Conservation (phyloP, 1,140 invertebrate genomes). For the Drosophila lacertosa region DNA sequence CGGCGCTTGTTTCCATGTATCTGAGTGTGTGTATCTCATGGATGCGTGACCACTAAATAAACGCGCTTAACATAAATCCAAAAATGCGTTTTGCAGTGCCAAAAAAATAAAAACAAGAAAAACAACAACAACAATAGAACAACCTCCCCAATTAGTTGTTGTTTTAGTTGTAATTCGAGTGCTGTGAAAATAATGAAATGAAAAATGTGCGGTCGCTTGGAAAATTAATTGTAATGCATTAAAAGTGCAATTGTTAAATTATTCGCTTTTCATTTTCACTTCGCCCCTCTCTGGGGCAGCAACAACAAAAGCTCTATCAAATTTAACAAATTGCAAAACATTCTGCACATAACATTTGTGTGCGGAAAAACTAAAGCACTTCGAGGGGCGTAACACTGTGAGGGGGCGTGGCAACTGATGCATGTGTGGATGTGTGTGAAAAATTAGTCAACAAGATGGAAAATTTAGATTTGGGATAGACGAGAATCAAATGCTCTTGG, state of each 20-base stretch:
- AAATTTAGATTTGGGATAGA: neutral
- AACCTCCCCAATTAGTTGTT: conserved; percentile 29
- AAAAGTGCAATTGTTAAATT: conserved; percentile 70
- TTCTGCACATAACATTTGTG: conserved; percentile 26
- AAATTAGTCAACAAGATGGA: conserved; percentile 9
- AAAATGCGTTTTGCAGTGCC: no score
- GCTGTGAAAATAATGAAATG: conserved; percentile 59
- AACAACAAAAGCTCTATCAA: conserved; percentile 3
- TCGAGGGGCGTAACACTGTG: conserved; percentile 4
- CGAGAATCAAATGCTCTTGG: conserved; percentile 1
- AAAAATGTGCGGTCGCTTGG: conserved; percentile 71
- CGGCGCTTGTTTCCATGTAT: conserved; percentile 1
- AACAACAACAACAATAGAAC: conserved; percentile 26
- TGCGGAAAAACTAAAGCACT: conserved; percentile 6
- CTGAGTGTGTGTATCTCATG: conserved; percentile 40
- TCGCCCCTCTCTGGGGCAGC: neutral
- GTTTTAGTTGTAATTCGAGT: conserved; percentile 26
- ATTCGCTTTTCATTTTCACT: conserved; percentile 23
- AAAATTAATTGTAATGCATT: conserved; percentile 79
- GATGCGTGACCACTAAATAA: conserved; percentile 73
- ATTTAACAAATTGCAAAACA: conserved; percentile 38
- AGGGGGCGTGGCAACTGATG: conserved; percentile 10
- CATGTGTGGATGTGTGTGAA: neutral
- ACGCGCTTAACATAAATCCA: conserved; percentile 77
- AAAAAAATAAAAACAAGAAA: conserved; percentile 17